Base-by-base conservation (phyloP, 2,888 invertebrate species). In the Pseudococcus jackbeardsleyi region DNA sequence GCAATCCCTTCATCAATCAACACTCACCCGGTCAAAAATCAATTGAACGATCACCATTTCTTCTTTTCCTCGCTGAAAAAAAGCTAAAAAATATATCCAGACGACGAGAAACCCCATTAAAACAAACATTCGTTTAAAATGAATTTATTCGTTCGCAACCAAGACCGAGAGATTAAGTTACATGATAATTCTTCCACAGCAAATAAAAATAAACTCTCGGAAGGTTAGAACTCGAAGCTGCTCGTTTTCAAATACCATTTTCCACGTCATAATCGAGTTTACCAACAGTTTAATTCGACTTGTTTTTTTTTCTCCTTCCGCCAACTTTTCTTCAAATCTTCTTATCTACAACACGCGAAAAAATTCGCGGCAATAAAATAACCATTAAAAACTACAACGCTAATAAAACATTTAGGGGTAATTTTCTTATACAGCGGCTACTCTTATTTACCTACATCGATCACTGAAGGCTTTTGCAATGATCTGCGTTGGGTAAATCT, bases 191-290 rank as follows among this genome's bases (percentile, higher is more conserved):
- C 54, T 54, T 12, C 54, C 5, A 54, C 17, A n/a, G 54, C 8
- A 54, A 54, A 54, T 54, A 54, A 54, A 54, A 54, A 54, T n/a
- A 15, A 54, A 54, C 54, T 54, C 6, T 5, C 3, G n/a, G 8
- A 54, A 54, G 17, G 54, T n/a, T n/a, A 54, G n/a, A 54, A 54
- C n/a, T 4, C 54, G 54, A 54, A 54, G 54, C 54, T 54, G 54
- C 54, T 54, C 54, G n/a, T 54, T 54, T n/a, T n/a, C 17, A 6
- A n/a, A 8, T 7, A 17, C n/a, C n/a, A 54, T 54, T 54, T 54
- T 54, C 54, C 54, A 54, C 54, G 17, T n/a, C 54, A 54, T n/a
- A 54, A 54, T 54, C n/a, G 54, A 54, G 54, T 54, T 54, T 54
- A 0, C 48, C 48, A 12, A 50, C 48, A 50, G 15, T 50, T 42